Conservation (phyloP, 1,140 invertebrate genomes). For the Zophobas morio region DNA sequence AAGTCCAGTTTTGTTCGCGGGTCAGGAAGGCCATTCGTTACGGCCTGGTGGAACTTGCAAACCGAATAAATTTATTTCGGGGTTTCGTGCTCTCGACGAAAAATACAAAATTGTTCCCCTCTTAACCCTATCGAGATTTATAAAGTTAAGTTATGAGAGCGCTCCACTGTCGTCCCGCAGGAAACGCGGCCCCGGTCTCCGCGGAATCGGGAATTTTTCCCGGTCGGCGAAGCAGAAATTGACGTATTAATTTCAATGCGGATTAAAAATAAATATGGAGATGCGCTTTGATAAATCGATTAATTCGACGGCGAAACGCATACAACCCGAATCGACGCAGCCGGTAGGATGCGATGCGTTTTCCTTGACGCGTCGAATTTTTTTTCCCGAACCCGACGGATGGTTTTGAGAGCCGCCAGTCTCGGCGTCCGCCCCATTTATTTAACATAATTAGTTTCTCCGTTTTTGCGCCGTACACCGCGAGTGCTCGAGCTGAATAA, state of each 20-base stretch:
- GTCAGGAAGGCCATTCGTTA: slow-evolving; percentile 53
- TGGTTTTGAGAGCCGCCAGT: slow-evolving; percentile 18
- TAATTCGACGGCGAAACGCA: not conserved
- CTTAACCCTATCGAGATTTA: slow-evolving; percentile 32
- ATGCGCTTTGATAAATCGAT: slow-evolving; percentile 21
- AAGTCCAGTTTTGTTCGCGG: slow-evolving; percentile 52
- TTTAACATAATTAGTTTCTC: slow-evolving; percentile 21
- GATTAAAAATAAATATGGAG: slow-evolving; percentile 24
- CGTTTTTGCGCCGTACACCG: slow-evolving; percentile 9
- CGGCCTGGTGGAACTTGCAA: slow-evolving; percentile 40
- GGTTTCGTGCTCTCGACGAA: slow-evolving; percentile 6
- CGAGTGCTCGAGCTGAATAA: slow-evolving; percentile 24
- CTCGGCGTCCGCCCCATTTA: not conserved
- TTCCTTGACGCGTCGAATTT: not conserved
- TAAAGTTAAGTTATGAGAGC: slow-evolving; percentile 10
- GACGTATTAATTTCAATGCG: slow-evolving; percentile 20
- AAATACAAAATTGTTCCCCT: slow-evolving; percentile 39
- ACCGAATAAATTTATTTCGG: slow-evolving; percentile 51
- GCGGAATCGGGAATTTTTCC: slow-evolving; percentile 15
- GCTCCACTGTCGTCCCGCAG: slow-evolving; percentile 3
- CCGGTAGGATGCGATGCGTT: no score
- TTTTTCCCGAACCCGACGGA: not conserved
- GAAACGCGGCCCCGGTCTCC: slow-evolving; percentile 1
- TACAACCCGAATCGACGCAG: no score
- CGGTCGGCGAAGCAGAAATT: slow-evolving; percentile 18